Conservation (phyloP, 1,140 invertebrate species). For the Dinothrombium tinctorium region DNA sequence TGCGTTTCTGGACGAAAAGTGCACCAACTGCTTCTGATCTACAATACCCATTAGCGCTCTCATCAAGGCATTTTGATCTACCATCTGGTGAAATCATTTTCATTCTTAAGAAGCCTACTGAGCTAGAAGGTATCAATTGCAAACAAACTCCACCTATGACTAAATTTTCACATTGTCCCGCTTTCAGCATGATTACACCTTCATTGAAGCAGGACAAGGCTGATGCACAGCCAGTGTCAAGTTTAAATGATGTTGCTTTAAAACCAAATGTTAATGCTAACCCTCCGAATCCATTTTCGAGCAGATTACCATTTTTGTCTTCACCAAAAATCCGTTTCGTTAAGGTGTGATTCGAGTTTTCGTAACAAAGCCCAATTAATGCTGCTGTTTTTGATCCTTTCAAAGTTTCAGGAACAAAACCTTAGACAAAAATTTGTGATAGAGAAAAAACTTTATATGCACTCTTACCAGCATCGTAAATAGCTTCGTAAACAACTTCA, state of each 20-base stretch:
- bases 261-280: too few relatives aligned
- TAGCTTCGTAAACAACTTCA: background rate
- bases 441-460: too few relatives aligned
- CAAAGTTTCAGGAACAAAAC: too few relatives aligned
- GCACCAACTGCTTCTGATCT: background rate
- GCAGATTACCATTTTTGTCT: too few relatives aligned
- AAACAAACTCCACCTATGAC: slow-evolving; percentile 33
- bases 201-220: background rate
- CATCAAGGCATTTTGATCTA: background rate
- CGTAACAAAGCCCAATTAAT: too few relatives aligned
- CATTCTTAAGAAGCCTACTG: background rate
- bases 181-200: background rate
- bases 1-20: background rate
- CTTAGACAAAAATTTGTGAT: too few relatives aligned
- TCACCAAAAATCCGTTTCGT: too few relatives aligned
- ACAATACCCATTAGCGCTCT: background rate
- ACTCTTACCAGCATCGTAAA: slow-evolving; percentile 1
- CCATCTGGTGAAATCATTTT: background rate
- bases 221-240: background rate
- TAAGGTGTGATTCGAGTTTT: too few relatives aligned
- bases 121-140: slow-evolving; percentile 41
- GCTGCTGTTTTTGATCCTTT: too few relatives aligned
- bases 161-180: background rate
- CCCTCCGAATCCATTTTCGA: too few relatives aligned
- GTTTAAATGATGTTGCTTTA: too few relatives aligned